These are phyloP conservation scores for Vollenhovia emeryi DNA, from an alignment of 1,140 invertebrate genomes.

Conservation along the genomic window DNA sequence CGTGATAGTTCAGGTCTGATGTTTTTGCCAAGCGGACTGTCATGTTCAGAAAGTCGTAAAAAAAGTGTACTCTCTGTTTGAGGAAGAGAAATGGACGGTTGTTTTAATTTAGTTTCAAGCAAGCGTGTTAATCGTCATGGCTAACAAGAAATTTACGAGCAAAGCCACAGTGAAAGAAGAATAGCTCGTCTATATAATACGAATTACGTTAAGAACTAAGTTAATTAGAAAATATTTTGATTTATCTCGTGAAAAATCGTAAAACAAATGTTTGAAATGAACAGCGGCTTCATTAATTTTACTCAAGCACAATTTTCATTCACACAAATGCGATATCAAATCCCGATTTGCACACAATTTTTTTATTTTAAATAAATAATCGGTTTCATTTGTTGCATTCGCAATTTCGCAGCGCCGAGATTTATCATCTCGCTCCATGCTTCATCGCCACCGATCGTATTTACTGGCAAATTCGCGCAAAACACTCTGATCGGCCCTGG, in stretches of 20 bases:
- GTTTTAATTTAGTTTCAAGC: slow-evolving; percentile 5
- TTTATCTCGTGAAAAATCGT: neutral
- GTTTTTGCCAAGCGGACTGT: slow-evolving; percentile 6
- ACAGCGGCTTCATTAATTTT: neutral
- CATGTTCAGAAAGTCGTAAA: slow-evolving; percentile 35
- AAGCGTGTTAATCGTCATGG: neutral
- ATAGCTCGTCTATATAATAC: neutral
- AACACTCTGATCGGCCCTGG: slow-evolving; percentile 21
- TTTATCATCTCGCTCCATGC: neutral
- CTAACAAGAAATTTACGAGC: slow-evolving; percentile 10
- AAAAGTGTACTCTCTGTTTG: slow-evolving; percentile 19
- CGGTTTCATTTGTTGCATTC: neutral
- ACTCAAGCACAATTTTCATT: neutral
- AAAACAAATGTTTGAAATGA: neutral
- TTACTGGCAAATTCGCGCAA: neutral
- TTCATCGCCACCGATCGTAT: neutral
- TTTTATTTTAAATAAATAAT: slow-evolving; percentile 8
- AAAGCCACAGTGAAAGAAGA: neutral
- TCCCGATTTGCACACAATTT: neutral
- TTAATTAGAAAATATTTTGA: neutral
- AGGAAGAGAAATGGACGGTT: slow-evolving; percentile 17
- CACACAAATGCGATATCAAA: neutral
- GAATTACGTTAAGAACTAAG: neutral
- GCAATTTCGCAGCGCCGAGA: neutral
- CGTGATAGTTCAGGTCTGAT: slow-evolving; percentile 4